Base-by-base conservation (phyloP, 2,797 vertebrate species). In the Carcharodon carcharias region DNA sequence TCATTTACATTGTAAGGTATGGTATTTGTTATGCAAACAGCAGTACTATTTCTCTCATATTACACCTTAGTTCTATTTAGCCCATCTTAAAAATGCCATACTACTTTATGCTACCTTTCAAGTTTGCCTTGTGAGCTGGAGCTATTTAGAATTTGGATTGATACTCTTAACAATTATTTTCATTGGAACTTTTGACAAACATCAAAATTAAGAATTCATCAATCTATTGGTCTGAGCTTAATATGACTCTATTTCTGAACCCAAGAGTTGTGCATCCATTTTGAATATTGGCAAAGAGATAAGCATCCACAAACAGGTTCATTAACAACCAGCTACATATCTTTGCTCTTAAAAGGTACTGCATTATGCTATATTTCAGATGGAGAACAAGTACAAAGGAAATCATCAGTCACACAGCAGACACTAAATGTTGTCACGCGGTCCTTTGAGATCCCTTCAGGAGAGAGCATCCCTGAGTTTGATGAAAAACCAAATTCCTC, bases 391-490 rank as follows among this genome's bases (percentile, higher is more conserved):
- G 54, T 96, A 97, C 97, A 96, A 21, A 96, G 63, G 23, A 98
- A 97, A 97, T 97, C 96, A 95, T 98, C 97, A 0, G 96, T 97
- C 95, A 96, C 96, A 2, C 65, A 97, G 96, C 97, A 98, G 97
- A 97, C 97, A 96, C 98, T 97, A 96, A 97, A 96, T 96, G 96
- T 98, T 97, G 96, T 97, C 95, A 96, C 97, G 18, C 98, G 96
- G 93, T 97, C 97, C 96, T 95, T 96, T 28, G 96, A 97, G 96
- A 96, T 98, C 93, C 98, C 97, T 58, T 80, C 96, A 61, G 97
- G 97, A 96, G 96, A 98, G 87, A 97, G 97, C 77, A 93, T 97
- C 97, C 98, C 97, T 96, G 97, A 98, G 97, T 98, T 98, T 96
- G 96, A 97, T 96, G 97, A 97, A 97, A 98, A 98, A 96, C 97